Evolutionary conservation across 2,797 vertebrate species (phyloP).

Genomic region (Rhadinocentrus ornatus): DNA sequence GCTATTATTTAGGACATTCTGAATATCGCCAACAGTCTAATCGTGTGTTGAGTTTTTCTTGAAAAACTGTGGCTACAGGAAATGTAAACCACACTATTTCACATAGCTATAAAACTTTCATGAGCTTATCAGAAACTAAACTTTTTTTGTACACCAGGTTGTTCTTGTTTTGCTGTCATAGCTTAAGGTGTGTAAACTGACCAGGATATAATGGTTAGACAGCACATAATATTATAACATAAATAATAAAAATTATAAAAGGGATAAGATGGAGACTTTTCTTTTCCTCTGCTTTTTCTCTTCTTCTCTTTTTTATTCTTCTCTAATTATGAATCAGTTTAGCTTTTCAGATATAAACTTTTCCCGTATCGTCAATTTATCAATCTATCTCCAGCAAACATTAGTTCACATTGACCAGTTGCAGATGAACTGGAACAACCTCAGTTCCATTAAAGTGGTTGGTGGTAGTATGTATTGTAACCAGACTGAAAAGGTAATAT

Average conservation of each 20-base stretch:
- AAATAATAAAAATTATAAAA: background rate
- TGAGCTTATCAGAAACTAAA: slow-evolving; percentile 1
- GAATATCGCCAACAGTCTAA: background rate
- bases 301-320: background rate
- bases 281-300: background rate
- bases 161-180: background rate
- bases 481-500: background rate
- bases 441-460: background rate
- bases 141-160: background rate
- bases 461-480: background rate
- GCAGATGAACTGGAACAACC: background rate
- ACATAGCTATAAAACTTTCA: slow-evolving; percentile 4
- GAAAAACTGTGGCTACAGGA: background rate
- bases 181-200: background rate
- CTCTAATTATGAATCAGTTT: background rate
- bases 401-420: background rate
- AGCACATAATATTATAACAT: background rate
- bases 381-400: background rate
- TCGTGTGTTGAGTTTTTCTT: background rate
- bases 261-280: background rate
- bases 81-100: slow-evolving; percentile 11
- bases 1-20: background rate
- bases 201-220: background rate
- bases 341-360: background rate
- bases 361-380: background rate